These are phyloP conservation scores for Hedya salicella DNA, from an alignment of 2,888 invertebrate species.

Conservation along the genomic window DNA sequence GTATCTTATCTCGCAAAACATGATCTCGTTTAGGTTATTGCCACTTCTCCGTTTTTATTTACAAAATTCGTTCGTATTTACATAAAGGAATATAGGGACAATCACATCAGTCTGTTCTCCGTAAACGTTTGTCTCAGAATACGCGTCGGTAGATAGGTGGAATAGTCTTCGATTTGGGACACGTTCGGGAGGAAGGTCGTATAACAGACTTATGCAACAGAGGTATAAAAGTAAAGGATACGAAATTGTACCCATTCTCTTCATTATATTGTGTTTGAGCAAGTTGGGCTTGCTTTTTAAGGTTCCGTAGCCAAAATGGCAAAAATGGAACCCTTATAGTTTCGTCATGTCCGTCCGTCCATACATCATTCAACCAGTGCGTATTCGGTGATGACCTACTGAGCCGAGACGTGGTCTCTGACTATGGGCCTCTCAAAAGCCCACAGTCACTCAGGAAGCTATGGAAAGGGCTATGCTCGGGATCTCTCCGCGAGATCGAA, in stretches of 20 bases:
- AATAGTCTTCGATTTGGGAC: conserved; percentile 31
- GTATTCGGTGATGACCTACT: too few relatives aligned
- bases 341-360: too few relatives aligned
- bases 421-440: too few relatives aligned
- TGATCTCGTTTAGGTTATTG: conserved; percentile 41
- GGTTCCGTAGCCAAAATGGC: too few relatives aligned
- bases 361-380: too few relatives aligned
- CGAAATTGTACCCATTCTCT: not conserved
- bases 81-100: conserved; percentile 42
- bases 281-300: too few relatives aligned
- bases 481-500: too few relatives aligned
- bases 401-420: too few relatives aligned
- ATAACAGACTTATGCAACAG: not conserved
- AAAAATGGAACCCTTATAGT: too few relatives aligned
- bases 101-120: conserved; percentile 40
- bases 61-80: conserved; percentile 42
- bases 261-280: not conserved
- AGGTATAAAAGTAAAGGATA: conserved; percentile 11
- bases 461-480: too few relatives aligned
- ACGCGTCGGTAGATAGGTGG: conserved; percentile 13
- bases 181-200: conserved; percentile 6
- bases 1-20: conserved; percentile 39
- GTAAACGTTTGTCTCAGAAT: conserved; percentile 30
- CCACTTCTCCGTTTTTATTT: conserved; percentile 43
- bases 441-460: too few relatives aligned